Conservation (phyloP, 2,797 vertebrate genomes). For the Propithecus perrieri region DNA sequence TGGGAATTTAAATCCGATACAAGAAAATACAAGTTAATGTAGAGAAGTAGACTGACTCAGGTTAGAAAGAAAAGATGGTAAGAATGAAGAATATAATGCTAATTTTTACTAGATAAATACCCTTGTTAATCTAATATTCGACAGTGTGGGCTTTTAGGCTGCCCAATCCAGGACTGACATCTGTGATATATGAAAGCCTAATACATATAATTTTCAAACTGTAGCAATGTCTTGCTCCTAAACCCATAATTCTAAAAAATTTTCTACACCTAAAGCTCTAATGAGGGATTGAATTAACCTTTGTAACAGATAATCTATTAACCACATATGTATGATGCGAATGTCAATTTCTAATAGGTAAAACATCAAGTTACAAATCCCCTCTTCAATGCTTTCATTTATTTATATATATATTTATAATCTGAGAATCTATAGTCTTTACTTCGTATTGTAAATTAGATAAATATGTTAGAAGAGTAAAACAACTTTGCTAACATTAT, state of each 20-base stretch:
- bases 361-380: neutral
- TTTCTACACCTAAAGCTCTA: neutral
- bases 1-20: neutral
- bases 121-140: neutral
- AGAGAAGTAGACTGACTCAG: neutral
- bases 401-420: neutral
- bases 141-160: no score
- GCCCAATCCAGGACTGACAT: neutral
- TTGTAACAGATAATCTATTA: neutral
- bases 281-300: neutral
- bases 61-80: no score
- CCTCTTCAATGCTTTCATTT: neutral
- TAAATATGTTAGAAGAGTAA: neutral
- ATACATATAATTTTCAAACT: neutral
- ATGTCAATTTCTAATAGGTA: neutral
- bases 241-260: neutral
- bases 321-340: neutral
- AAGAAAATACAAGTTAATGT: neutral
- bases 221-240: neutral
- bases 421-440: neutral
- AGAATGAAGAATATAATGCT: neutral
- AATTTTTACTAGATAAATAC: no score
- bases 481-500: neutral
- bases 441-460: neutral
- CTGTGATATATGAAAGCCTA: neutral